Evolutionary conservation across 2,797 vertebrate species (phyloP).

Genomic region (Anguilla marmorata): DNA sequence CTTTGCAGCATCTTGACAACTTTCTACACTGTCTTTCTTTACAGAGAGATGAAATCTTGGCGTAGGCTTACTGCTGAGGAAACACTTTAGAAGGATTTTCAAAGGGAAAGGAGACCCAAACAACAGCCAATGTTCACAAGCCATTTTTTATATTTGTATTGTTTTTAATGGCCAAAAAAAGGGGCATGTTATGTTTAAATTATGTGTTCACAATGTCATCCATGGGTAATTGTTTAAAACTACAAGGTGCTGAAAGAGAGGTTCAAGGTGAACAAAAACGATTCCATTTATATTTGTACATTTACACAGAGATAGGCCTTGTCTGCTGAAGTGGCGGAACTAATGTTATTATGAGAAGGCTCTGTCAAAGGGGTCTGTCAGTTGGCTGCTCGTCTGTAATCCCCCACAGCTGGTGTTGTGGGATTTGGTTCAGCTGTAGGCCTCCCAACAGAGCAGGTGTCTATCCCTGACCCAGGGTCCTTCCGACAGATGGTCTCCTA

Average conservation of each 20-base stretch:
- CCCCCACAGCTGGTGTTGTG: conserved; percentile 47
- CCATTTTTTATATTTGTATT: not conserved
- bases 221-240: conserved; percentile 17
- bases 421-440: conserved; percentile 26
- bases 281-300: conserved; percentile 54
- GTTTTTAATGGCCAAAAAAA: conserved; percentile 28
- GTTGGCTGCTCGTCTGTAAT: conserved; percentile 68
- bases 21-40: conserved; percentile 13
- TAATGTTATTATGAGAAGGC: conserved; percentile 47
- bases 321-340: conserved; percentile 30
- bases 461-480: not conserved
- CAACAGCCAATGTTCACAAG: not conserved
- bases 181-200: not conserved
- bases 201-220: not conserved
- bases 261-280: conserved; percentile 25
- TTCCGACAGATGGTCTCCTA: not conserved
- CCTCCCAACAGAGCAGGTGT: conserved; percentile 15
- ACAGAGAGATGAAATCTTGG: conserved; percentile 73
- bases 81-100: conserved; percentile 40
- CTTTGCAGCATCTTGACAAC: not conserved
- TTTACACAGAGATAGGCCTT: conserved; percentile 31
- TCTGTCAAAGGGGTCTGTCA: conserved; percentile 46
- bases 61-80: conserved; percentile 63
- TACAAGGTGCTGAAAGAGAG: conserved; percentile 25
- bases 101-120: not conserved